Conservation (phyloP, 2,888 invertebrate genomes). For the Leptopterna dolabrata region DNA sequence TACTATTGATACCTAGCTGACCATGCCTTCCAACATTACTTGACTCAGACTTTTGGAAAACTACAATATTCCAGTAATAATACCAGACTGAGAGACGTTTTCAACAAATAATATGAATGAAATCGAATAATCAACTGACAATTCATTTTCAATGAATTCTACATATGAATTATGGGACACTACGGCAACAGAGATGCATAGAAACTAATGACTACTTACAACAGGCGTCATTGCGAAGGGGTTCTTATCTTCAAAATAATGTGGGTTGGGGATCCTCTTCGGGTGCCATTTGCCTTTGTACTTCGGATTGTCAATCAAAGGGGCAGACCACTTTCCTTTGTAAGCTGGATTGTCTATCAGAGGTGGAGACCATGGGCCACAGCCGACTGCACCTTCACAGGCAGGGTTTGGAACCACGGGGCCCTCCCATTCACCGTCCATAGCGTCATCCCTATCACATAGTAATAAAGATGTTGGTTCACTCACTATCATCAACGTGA, state of each 20-base stretch:
- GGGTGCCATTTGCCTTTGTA: slow-evolving; percentile 97
- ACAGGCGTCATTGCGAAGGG: slow-evolving; percentile 86
- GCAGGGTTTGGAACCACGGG: slow-evolving; percentile 90
- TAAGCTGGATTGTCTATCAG: slow-evolving; percentile 88
- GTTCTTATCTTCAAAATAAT: slow-evolving; percentile 88
- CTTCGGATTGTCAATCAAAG: slow-evolving; percentile 90
- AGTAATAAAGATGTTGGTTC: too few relatives aligned
- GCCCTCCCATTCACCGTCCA: slow-evolving; percentile 99
- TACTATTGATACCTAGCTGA: too few relatives aligned
- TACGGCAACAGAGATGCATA: too few relatives aligned
- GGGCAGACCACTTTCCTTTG: slow-evolving; percentile 94
- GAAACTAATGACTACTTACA: slow-evolving; percentile 75
- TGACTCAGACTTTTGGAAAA: too few relatives aligned
- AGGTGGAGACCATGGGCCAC: slow-evolving; percentile 91
- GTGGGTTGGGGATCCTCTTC: slow-evolving; percentile 87
- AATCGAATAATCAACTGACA: too few relatives aligned
- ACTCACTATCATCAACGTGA: neutral
- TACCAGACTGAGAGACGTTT: too few relatives aligned
- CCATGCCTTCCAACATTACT: too few relatives aligned
- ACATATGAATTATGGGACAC: too few relatives aligned
- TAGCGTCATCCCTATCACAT: slow-evolving; percentile 83
- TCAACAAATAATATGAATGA: too few relatives aligned
- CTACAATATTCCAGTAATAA: too few relatives aligned
- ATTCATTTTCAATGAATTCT: too few relatives aligned
- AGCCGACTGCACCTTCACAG: slow-evolving; percentile 84